Conservation (phyloP, 2,797 vertebrate species). For the Furcifer pardalis region DNA sequence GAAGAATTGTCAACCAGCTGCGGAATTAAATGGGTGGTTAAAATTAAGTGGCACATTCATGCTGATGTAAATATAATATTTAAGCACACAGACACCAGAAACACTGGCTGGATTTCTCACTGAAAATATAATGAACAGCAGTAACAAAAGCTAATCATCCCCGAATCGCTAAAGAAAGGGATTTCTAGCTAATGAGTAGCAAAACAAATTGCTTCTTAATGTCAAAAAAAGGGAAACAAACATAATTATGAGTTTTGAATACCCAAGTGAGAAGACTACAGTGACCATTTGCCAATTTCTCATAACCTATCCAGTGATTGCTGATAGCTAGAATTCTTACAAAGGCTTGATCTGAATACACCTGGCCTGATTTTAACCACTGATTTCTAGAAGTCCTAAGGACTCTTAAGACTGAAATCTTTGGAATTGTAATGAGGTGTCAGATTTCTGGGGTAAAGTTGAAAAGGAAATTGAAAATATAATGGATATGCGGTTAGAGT, state of each 20-base stretch:
- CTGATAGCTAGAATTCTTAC: background rate
- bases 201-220: background rate
- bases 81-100: background rate
- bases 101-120: background rate
- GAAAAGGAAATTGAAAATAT: too few species aligned
- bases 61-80: background rate
- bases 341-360: background rate
- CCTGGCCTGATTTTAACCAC: background rate
- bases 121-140: background rate
- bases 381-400: background rate
- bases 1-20: background rate
- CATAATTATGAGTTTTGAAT: too few species aligned
- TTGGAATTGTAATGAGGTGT: too few species aligned
- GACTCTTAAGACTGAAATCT: background rate
- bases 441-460: too few species aligned
- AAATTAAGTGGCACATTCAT: background rate
- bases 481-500: too few species aligned
- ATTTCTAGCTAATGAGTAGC: background rate
- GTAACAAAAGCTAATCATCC: background rate
- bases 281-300: background rate
- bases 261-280: background rate
- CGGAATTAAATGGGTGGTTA: background rate
- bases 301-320: background rate
- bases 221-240: background rate
- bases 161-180: background rate